These are phyloP conservation scores for Seriola dumerili DNA, from an alignment of 2,113 vertebrate genomes.

Conservation along the genomic window DNA sequence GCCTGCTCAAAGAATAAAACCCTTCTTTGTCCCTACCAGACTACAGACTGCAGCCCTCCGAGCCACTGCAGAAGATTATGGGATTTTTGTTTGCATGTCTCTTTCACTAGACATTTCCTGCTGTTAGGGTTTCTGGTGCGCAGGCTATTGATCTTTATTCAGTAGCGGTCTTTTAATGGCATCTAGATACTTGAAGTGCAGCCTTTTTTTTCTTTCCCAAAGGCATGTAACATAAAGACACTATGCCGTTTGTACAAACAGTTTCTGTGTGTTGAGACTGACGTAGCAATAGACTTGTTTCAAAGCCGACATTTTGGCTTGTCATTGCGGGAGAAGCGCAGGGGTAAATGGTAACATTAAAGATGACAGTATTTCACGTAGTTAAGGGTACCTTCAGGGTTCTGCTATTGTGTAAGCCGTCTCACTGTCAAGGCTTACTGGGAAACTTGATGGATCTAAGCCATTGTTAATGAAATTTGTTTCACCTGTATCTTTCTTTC, in stretches of 20 bases:
- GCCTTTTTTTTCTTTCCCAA: not conserved
- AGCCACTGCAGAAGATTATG: conserved; percentile 26
- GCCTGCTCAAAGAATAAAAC: not conserved
- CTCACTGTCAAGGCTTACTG: not conserved
- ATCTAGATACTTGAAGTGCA: not conserved
- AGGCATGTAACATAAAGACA: no score
- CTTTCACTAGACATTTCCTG: conserved; percentile 18
- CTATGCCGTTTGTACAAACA: not conserved
- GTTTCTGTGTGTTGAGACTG: not conserved
- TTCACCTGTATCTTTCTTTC: not conserved
- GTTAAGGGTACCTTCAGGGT: not conserved
- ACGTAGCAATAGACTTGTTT: not conserved
- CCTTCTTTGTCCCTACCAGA: not conserved
- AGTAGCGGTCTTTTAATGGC: conserved; percentile 3
- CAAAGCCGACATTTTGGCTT: no score
- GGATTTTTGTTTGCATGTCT: conserved; percentile 14
- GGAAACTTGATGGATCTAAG: not conserved
- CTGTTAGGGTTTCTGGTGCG: not conserved
- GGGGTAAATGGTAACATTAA: not conserved
- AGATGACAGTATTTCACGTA: not conserved
- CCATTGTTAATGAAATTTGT: not conserved
- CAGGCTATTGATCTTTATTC: conserved; percentile 7
- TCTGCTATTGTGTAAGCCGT: not conserved
- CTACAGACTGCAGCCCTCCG: not conserved
- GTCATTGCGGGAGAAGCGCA: not conserved